Conservation (phyloP, 2,888 invertebrate species). For the Apodemia duryi region DNA sequence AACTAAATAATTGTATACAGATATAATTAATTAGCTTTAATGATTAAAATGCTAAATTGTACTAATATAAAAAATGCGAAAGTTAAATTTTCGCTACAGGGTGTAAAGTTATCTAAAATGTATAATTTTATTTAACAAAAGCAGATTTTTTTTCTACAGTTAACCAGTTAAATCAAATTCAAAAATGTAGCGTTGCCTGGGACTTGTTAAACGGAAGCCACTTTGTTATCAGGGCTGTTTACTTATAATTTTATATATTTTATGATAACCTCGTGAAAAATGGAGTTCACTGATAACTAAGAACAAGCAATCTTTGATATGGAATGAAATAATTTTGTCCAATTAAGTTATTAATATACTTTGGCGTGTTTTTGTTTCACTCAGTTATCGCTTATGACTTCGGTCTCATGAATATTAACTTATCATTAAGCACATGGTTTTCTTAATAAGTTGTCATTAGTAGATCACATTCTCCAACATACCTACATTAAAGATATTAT, state of each 20-base stretch:
- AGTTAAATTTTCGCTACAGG: no score
- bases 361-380: neutral
- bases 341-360: neutral
- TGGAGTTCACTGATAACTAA: neutral
- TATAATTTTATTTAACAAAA: no score
- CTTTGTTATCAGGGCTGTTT: slow-evolving; percentile 7
- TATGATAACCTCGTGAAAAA: slow-evolving; percentile 10
- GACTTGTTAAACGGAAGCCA: neutral
- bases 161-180: neutral
- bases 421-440: neutral
- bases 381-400: neutral
- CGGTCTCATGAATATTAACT: neutral
- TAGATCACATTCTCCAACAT: no score
- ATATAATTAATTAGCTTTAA: no score
- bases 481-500: no score
- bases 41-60: no score
- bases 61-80: no score
- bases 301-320: slow-evolving; percentile 5
- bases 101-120: no score
- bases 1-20: no score
- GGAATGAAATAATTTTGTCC: neutral
- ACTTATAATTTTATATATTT: slow-evolving; percentile 2
- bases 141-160: no score
- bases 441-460: neutral
- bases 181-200: neutral